These are phyloP conservation scores for Virgularia gustaviana DNA, from an alignment of 92 coral and sea anemone species.

Conservation along the genomic window DNA sequence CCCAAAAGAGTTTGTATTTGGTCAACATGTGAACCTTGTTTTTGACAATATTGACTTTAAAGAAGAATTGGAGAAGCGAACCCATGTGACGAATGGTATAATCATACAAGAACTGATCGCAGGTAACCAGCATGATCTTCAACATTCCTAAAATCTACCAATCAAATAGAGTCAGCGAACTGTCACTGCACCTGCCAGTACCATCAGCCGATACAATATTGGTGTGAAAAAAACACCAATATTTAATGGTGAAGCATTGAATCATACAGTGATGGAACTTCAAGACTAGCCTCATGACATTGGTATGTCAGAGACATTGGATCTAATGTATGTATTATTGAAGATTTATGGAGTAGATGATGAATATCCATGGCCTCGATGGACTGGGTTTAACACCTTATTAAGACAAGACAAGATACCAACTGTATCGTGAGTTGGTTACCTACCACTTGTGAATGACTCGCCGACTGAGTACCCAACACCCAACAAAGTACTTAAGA, in stretches of 20 bases:
- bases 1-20: constrained; percentile 5
- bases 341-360: background rate
- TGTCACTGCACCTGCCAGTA: background rate
- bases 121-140: background rate
- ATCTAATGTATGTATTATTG: background rate
- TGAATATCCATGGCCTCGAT: constrained; percentile 3
- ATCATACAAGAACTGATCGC: background rate
- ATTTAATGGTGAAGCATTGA: constrained; percentile 1
- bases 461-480: constrained; percentile 8
- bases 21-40: background rate
- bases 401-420: background rate
- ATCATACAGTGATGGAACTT: background rate
- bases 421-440: constrained; percentile 3
- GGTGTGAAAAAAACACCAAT: constrained; percentile 14
- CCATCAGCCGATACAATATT: background rate
- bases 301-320: background rate
- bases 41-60: constrained; percentile 13
- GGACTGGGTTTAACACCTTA: constrained; percentile 15
- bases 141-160: background rate
- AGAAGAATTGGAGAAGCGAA: background rate
- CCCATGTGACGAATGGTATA: constrained; percentile 12
- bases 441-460: constrained; percentile 9
- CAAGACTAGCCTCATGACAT: background rate
- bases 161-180: constrained; percentile 3
- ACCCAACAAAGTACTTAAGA: constrained; percentile 4